Base-by-base conservation (phyloP, 2,113 vertebrate genomes). In the Sinocyclocheilus anshuiensis region DNA sequence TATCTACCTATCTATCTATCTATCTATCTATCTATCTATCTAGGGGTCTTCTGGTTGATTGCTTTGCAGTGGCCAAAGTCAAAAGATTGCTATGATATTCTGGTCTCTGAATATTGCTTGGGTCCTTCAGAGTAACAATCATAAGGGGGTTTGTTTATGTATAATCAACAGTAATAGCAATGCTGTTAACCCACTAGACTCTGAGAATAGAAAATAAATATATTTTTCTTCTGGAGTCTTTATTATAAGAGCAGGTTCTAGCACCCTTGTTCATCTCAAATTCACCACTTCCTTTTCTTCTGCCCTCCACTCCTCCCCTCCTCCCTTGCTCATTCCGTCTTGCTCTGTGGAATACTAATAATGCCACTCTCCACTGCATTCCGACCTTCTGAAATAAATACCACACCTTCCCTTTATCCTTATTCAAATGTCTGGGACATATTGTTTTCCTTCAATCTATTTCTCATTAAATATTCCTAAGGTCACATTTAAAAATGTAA, bases 341-440 rank as follows among this genome's bases (percentile, higher is more conserved):
- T 5, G 5, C 12, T 77, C 55, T 84, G 53, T 84, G 57, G 65
- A 75, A 75, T 72, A 75, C 55, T 53, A 72, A 61, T 77, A 83
- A 76, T 69, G 59, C 24, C 22, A 50, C 22, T 59, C 42, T 48
- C 74, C 57, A 74, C 20, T 39, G 57, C 74, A 71, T 71, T 33
- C 61, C 13, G 78, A 76, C 79, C 61, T 88, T 83, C 39, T 83
- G 63, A 63, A 83, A 88, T 83, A 82, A 83, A 86, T 45, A 59
- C 48, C 50, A 22, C 57, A 42, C 33, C 75, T 61, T 22, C 48
- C 36, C 26, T 45, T 71, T 20, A 48, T 63, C 55, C n/a, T 81
- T 61, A 29, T 29, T 76, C 13, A 22, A 85, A 85, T 8, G 10
- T 13, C 74, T 22, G 20, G 59, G 59, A 67, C 59, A 16, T 63